Evolutionary conservation across 64 coral and sea anemone genomes (phyloP), one percentile per base, ranked within the genome.

Genomic region (Porites lutea): DNA sequence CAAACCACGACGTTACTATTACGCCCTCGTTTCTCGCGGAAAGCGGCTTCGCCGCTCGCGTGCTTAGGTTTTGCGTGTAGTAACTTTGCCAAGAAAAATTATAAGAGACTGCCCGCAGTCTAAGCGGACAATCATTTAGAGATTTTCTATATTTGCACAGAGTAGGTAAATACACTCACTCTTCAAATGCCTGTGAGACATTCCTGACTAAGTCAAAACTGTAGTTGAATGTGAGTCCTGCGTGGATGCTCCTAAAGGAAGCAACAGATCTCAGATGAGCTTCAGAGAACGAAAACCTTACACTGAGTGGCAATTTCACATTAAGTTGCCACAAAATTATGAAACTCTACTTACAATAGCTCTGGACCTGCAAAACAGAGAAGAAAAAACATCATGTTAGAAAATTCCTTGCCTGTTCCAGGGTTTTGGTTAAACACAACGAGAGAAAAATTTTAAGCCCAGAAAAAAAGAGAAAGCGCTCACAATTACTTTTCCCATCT

Each of bases 161-260:
- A 16, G 2, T 13, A 51, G n/a, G 6, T 3, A 47, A 50, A 13
- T 48, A 10, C 13, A 78, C 88, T 86, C 74, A 95, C 93, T 59
- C 59, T 59, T 79, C 87, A 64, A 95, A 95, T 48, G 90, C 15
- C 8, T 70, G 19, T 6, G 86, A 19, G 66, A 55, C 62, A 68
- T 95, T 61, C 43, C 87, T 81, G 49, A 95, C 74, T 57, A 27
- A 27, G 50, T 71, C 20, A 27, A 95, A 91, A 44, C 86, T 77
- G 57, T 90, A 76, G 21, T 95, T 86, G 81, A 95, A 91, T 52
- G 80, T 86, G 9, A 95, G 68, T 50, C 64, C 67, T 7, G 91
- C 82, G 63, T 87, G 82, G 67, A 95, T 72, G 74, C 87, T 78
- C 44, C 93, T 95, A 65, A 2, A 88, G 47, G 62, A 7, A 20